Conservation (phyloP, 2,888 invertebrate genomes). For the Uropetala carovei region DNA sequence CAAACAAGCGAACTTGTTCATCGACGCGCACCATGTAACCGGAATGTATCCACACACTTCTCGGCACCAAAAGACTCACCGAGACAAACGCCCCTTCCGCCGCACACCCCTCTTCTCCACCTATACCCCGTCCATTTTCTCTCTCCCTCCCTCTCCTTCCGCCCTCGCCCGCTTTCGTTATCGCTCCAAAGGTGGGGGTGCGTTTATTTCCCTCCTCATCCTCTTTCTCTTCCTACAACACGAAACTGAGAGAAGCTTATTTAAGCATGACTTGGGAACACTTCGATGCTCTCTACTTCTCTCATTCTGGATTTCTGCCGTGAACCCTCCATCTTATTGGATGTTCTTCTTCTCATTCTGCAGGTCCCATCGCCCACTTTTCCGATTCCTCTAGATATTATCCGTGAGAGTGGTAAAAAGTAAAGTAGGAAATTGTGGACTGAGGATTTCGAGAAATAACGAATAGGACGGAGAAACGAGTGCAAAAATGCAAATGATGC, state of each 20-base stretch:
- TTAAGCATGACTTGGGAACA: background rate
- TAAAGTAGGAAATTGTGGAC: too few relatives aligned
- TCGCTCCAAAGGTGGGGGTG: background rate
- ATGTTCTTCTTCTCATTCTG: background rate
- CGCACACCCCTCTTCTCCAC: background rate
- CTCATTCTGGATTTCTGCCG: background rate
- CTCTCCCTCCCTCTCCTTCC: background rate
- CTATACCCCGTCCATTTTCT: background rate
- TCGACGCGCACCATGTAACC: too few relatives aligned
- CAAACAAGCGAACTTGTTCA: too few relatives aligned
- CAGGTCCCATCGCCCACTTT: background rate
- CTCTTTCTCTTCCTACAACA: background rate
- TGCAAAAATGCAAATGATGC: too few relatives aligned
- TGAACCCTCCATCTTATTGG: background rate
- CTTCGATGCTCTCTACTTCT: background rate
- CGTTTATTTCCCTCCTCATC: conserved; percentile 17
- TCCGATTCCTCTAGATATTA: background rate
- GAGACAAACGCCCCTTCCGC: too few relatives aligned
- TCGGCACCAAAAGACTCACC: too few relatives aligned
- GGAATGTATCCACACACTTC: too few relatives aligned
- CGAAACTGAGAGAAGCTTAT: background rate
- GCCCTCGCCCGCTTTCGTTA: background rate
- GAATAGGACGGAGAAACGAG: too few relatives aligned
- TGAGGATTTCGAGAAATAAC: too few relatives aligned
- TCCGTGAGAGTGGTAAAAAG: too few relatives aligned